Conservation (phyloP, 2,888 invertebrate genomes). For the Ditylenchus weischeri region DNA sequence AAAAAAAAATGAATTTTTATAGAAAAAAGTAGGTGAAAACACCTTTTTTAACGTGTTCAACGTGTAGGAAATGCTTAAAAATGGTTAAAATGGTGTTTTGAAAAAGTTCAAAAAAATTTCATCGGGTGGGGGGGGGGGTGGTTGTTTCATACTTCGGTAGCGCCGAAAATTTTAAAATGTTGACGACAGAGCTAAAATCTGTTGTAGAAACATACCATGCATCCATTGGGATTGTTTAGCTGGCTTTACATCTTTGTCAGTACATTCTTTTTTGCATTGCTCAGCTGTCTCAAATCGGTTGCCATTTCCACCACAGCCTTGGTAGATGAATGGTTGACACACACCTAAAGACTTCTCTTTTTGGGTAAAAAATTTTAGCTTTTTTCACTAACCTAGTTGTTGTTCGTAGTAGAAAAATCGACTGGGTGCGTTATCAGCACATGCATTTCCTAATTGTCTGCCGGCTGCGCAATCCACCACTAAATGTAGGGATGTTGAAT, state of each 20-base stretch:
- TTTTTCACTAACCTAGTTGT: slow-evolving; percentile 32
- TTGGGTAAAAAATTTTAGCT: background rate
- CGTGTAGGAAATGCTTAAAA: no score
- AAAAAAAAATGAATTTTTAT: no score
- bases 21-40: no score
- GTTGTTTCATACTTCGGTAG: no score
- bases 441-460: slow-evolving; percentile 35
- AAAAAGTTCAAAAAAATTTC: no score
- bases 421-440: slow-evolving; percentile 24
- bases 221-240: slow-evolving; percentile 41
- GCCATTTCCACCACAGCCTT: slow-evolving; percentile 53
- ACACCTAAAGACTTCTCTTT: slow-evolving; percentile 36
- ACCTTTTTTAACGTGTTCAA: no score
- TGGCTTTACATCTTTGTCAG: background rate
- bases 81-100: no score
- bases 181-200: no score
- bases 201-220: slow-evolving; percentile 26
- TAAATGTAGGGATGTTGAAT: no score
- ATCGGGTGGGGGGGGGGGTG: no score
- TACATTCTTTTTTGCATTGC: slow-evolving; percentile 34
- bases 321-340: slow-evolving; percentile 54
- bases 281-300: slow-evolving; percentile 33
- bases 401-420: slow-evolving; percentile 46
- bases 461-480: background rate
- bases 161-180: no score